These are phyloP conservation scores for Nephrotoma guestfalica DNA, from an alignment of 2,888 invertebrate genomes.

Conservation along the genomic window DNA sequence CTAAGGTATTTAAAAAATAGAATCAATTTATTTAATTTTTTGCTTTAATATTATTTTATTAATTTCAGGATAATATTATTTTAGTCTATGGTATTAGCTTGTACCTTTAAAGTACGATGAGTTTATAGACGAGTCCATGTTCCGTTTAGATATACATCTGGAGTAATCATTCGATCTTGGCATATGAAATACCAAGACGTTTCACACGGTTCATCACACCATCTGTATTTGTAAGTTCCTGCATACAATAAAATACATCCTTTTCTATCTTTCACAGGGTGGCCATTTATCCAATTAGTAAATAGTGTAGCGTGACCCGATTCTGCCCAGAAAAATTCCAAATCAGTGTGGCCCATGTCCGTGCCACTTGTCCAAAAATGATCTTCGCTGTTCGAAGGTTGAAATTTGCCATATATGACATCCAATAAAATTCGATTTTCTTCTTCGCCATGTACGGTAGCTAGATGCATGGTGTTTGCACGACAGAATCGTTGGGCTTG, in stretches of 20 bases:
- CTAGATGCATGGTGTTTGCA: neutral
- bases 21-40: no score
- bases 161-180: neutral
- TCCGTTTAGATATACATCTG: no score
- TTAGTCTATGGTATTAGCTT: no score
- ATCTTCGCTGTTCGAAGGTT: neutral
- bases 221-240: neutral
- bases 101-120: no score
- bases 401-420: neutral
- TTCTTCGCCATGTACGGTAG: neutral
- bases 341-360: neutral
- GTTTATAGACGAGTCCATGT: no score
- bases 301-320: neutral
- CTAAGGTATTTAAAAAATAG: no score
- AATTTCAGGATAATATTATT: no score
- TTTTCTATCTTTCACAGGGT: neutral
- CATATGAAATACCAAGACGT: neutral
- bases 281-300: neutral
- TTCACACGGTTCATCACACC: neutral
- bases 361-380: neutral
- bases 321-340: neutral
- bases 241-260: neutral
- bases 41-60: no score
- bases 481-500: neutral
- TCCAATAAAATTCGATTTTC: neutral